Evolutionary conservation across 2,888 invertebrate genomes (phyloP), one percentile per base, ranked within the genome.

Genomic region (Drepana falcataria): DNA sequence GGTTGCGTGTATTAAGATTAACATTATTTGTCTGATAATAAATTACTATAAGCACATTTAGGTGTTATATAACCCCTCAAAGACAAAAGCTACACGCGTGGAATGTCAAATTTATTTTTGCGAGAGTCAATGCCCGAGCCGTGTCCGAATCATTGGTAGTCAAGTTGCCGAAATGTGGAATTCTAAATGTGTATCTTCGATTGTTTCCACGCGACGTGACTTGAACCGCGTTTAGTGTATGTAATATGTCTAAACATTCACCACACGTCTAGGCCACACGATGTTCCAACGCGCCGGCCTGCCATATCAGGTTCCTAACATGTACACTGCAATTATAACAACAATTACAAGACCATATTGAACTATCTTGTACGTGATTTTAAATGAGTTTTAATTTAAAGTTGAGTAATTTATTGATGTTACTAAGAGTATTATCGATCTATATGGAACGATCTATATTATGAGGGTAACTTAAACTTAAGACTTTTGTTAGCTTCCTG

Each of bases 271-370:
- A 52, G 40, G 63, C 60, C 61, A 65, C 65, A 68, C 71, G 63
- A 66, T 63, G 60, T 71, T 68, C 66, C 59, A 71, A 81, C 80
- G 81, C 74, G 73, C 60, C 64, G 65, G 79, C 79, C 77, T 79
- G 73, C 78, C 75, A 65, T 77, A 74, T 69, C 61, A 55, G 68
- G 64, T 63, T 63, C 56, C 69, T 58, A 9, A 54, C 52, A 55
- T 61, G 53, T 54, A 59, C 44, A 44, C 44, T 44, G 44, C 6
- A 44, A 44, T 44, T 44, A 44, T 2, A 44, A 44, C 44, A 44
- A 9, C 44, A 44, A 44, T 44, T 44, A 44, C 44, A 44, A 44
- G 9, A 44, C 44, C 44, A 9, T 44, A 44, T 44, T 44, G 3
- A 44, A 9, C 44, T 44, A 44, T 6, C 44, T 44, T 9, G 44